Evolutionary conservation across 2,888 invertebrate genomes (phyloP).

Genomic region (Micoletzkya japonica): DNA sequence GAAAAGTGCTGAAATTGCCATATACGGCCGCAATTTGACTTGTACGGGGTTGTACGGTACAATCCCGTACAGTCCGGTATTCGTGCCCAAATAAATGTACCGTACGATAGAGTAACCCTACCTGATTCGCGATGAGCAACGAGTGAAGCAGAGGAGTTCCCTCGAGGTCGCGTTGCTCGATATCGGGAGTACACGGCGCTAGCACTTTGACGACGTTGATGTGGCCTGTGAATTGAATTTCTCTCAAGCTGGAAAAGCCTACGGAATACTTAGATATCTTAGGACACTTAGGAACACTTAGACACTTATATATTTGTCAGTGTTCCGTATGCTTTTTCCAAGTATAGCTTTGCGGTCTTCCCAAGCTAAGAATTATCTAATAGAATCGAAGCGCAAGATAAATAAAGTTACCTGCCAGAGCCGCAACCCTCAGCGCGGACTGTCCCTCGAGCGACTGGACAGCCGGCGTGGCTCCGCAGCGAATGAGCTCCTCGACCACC

Average conservation of each 20-base stretch:
- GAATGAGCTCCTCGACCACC: conserved; percentile 73
- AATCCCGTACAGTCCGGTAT: too few species aligned
- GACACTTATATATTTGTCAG: too few species aligned
- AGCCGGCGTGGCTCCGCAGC: conserved; percentile 69
- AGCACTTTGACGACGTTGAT: conserved; percentile 18
- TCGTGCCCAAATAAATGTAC: too few species aligned
- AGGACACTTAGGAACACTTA: background rate
- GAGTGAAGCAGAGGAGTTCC: conserved; percentile 44
- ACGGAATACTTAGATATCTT: background rate
- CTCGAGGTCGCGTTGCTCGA: conserved; percentile 40
- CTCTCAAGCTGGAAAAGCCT: background rate
- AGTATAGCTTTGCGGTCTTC: too few species aligned
- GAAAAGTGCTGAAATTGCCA: too few species aligned
- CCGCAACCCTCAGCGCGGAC: conserved; percentile 72
- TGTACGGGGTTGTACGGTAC: too few species aligned
- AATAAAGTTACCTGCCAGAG: conserved; percentile 81
- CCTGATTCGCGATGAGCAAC: conserved; percentile 33
- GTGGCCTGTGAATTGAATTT: background rate
- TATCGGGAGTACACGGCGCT: conserved; percentile 34
- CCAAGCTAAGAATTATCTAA: background rate
- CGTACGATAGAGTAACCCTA: too few species aligned
- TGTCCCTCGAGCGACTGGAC: conserved; percentile 77
- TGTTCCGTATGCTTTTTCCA: too few species aligned
- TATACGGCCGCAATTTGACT: too few species aligned
- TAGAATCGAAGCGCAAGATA: conserved; percentile 30